Conservation (phyloP, 2,797 vertebrate species). For the Hirundo rustica region DNA sequence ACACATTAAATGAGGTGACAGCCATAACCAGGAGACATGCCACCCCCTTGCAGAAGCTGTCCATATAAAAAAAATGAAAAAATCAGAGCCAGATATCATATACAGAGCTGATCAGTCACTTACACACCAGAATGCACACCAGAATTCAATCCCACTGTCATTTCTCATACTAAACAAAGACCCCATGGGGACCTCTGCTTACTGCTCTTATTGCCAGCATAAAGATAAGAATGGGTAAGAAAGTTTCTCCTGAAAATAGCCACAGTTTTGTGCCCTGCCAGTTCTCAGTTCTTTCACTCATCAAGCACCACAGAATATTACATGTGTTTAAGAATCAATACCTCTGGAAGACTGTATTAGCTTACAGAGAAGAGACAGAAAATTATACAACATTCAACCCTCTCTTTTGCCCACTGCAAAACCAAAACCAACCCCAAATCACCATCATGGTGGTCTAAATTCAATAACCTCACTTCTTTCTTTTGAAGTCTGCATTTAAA, state of each 20-base stretch:
- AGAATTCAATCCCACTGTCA: background rate
- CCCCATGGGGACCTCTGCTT: background rate
- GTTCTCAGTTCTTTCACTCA: background rate
- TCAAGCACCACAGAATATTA: background rate
- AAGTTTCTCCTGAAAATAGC: background rate
- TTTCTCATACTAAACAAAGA: background rate
- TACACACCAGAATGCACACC: background rate
- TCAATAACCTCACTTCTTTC: background rate
- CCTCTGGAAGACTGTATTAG: background rate
- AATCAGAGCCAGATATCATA: background rate
- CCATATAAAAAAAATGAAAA: background rate
- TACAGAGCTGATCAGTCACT: background rate
- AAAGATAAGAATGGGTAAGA: background rate
- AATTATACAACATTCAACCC: background rate
- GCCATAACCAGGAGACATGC: constrained; percentile 19
- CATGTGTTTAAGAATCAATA: background rate
- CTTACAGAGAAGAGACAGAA: background rate
- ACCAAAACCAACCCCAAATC: background rate
- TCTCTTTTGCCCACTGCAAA: background rate
- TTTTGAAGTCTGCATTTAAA: background rate
- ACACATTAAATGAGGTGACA: constrained; percentile 32
- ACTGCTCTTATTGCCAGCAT: background rate
- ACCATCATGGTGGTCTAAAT: background rate
- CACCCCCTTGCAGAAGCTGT: background rate
- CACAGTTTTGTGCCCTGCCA: background rate